Evolutionary conservation across 1,140 invertebrate genomes (phyloP).

Genomic region (Bombyx mandarina): DNA sequence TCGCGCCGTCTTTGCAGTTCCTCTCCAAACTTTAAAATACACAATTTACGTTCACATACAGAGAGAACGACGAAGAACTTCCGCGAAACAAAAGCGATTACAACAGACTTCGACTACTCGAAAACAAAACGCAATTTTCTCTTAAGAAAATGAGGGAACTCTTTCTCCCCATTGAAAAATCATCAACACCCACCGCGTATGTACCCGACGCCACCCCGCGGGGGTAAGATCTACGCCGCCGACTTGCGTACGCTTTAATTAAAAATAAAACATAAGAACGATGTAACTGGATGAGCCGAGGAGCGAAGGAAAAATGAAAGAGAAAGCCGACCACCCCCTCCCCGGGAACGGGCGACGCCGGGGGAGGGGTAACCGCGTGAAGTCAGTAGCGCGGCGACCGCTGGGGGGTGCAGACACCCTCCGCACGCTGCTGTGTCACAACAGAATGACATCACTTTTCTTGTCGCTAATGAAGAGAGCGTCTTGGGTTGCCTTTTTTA

Average conservation of each 20-base stretch:
- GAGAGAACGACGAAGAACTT: conserved; percentile 45
- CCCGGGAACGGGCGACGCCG: conserved; percentile 21
- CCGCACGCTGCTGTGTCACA: conserved; percentile 52
- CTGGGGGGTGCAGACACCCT: conserved; percentile 52
- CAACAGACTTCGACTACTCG: conserved; percentile 69
- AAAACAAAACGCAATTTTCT: conserved; percentile 71
- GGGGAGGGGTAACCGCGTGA: conserved; percentile 41
- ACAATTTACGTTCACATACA: conserved; percentile 60
- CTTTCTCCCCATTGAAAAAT: conserved; percentile 71
- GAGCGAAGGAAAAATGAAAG: conserved; percentile 71
- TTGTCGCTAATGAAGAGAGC: conserved; percentile 68
- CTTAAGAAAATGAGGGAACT: conserved; percentile 72
- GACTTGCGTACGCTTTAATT: conserved; percentile 71
- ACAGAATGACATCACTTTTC: conserved; percentile 67
- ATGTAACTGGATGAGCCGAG: conserved; percentile 70
- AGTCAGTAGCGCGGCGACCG: conserved; percentile 56
- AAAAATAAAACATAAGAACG: conserved; percentile 72
- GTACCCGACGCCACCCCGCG: conserved; percentile 40
- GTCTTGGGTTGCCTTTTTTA: conserved; percentile 45
- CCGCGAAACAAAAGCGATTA: conserved; percentile 68
- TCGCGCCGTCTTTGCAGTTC: conserved; percentile 33
- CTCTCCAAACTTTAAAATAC: conserved; percentile 52
- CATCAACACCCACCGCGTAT: conserved; percentile 69
- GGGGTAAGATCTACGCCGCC: conserved; percentile 61
- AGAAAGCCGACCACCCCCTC: conserved; percentile 64